Percentiles rank a stretch among this genome's conserved stretches.
Conservation (phyloP, 2,888 invertebrate genomes). For the Petrophora chlorosata region DNA sequence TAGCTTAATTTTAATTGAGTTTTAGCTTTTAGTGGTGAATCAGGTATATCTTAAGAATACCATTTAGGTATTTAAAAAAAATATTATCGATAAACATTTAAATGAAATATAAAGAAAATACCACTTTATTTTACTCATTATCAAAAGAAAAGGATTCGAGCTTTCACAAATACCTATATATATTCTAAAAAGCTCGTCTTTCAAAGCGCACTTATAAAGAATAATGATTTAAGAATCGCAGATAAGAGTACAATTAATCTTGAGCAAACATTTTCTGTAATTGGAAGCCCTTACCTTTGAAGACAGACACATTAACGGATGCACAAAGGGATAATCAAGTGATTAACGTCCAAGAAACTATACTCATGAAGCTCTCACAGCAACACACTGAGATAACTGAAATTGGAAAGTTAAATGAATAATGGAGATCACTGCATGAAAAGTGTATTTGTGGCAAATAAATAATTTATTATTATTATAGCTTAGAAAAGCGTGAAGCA, state of each 20-base stretch:
- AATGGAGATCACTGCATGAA: too few species aligned
- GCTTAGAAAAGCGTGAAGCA: too few species aligned
- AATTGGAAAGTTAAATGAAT: too few species aligned
- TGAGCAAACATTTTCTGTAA: conserved; percentile 45
- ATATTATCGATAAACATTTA: too few species aligned
- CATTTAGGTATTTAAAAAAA: too few species aligned
- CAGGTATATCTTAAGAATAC: too few species aligned
- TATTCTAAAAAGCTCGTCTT: conserved; percentile 36
- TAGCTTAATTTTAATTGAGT: too few species aligned
- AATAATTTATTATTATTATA: too few species aligned
- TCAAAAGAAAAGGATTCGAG: conserved; percentile 22
- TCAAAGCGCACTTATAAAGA: conserved; percentile 41
- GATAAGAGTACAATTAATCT: conserved; percentile 52
- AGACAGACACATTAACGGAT: conserved; percentile 35
- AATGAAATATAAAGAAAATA: too few species aligned
- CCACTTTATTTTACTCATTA: conserved; percentile 10
- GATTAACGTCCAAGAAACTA: conserved; percentile 39
- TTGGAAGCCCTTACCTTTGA: conserved; percentile 40
- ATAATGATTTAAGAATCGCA: conserved; percentile 40
- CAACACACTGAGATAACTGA: too few species aligned
- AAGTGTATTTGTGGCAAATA: too few species aligned
- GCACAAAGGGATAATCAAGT: conserved; percentile 44
- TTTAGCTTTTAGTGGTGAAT: too few species aligned
- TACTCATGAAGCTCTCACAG: conserved; percentile 7
- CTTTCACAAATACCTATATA: conserved; percentile 4